These are phyloP conservation scores for Trichonephila clavata DNA, from an alignment of 1,140 invertebrate genomes.

Conservation along the genomic window DNA sequence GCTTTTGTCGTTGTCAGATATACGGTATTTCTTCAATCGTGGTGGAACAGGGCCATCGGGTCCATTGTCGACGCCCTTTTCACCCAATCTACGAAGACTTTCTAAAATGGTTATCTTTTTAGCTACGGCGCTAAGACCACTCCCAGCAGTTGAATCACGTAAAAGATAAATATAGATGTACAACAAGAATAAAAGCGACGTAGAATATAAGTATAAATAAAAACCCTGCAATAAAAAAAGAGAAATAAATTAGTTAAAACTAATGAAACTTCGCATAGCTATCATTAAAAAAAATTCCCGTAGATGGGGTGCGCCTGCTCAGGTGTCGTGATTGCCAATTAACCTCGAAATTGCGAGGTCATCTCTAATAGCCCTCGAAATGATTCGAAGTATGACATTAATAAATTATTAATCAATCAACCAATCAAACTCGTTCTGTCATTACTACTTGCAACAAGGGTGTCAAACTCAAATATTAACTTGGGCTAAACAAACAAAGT, in stretches of 20 bases:
- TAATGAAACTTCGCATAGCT: too few relatives aligned
- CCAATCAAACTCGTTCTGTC: too few relatives aligned
- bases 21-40: conserved; percentile 67
- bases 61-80: conserved; percentile 72
- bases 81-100: conserved; percentile 59
- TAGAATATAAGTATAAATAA: conserved; percentile 97
- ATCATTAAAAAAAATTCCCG: too few relatives aligned
- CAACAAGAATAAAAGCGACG: conserved; percentile 96
- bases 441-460: too few relatives aligned
- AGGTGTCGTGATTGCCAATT: too few relatives aligned
- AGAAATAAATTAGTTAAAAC: neutral
- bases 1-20: conserved; percentile 76
- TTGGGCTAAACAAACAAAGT: too few relatives aligned
- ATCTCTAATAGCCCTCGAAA: too few relatives aligned
- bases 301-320: too few relatives aligned
- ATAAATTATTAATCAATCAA: too few relatives aligned
- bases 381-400: too few relatives aligned
- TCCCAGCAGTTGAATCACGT: conserved; percentile 84
- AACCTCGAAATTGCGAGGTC: too few relatives aligned
- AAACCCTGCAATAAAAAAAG: conserved; percentile 87
- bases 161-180: conserved; percentile 98
- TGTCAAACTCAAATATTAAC: too few relatives aligned
- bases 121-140: conserved; percentile 72
- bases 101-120: conserved; percentile 75
- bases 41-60: conserved; percentile 66